Conservation (phyloP, 2,113 vertebrate genomes). For the Pygoscelis antarcticus region DNA sequence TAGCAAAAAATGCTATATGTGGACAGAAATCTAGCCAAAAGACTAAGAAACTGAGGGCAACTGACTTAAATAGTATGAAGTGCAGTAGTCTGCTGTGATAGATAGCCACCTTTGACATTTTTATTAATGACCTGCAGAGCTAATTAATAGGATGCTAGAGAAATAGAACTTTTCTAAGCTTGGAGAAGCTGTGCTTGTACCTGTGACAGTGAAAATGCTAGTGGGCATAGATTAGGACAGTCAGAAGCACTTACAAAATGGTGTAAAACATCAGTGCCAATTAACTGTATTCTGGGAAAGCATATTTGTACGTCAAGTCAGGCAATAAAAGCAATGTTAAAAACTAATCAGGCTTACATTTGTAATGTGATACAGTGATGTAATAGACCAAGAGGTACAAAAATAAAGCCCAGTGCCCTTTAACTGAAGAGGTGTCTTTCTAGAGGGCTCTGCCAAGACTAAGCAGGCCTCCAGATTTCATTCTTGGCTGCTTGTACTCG, state of each 20-base stretch:
- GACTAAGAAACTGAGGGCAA: neutral
- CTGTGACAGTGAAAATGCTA: neutral
- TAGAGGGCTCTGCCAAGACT: neutral
- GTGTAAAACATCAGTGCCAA: neutral
- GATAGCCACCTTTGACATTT: neutral
- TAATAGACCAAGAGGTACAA: neutral
- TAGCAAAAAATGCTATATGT: neutral
- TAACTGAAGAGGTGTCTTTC: neutral
- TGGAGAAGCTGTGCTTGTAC: neutral
- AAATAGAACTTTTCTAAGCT: neutral
- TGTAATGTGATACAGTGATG: neutral
- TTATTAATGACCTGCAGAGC: neutral
- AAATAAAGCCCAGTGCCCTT: neutral
- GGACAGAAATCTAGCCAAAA: neutral
- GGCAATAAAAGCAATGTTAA: neutral
- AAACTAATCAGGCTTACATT: neutral
- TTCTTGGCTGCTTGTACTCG: neutral
- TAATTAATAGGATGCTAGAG: neutral
- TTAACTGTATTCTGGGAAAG: neutral
- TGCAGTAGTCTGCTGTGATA: neutral
- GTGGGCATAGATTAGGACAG: neutral
- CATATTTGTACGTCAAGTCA: neutral
- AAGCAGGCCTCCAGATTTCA: neutral
- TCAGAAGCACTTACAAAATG: neutral
- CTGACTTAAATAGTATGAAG: neutral